Base-by-base conservation (phyloP, 2,797 vertebrate species). In the Australoheros facetus region DNA sequence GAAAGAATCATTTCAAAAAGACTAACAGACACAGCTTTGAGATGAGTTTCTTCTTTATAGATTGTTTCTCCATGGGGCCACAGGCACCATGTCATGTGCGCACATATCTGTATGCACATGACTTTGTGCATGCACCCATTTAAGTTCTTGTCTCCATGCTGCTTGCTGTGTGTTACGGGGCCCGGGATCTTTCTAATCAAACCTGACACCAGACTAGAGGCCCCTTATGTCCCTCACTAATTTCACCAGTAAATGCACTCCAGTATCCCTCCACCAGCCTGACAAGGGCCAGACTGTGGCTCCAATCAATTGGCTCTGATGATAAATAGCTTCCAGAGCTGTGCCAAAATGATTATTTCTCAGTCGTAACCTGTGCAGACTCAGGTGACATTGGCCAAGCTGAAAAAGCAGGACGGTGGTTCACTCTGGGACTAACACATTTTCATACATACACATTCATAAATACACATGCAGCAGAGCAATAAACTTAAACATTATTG, bases 251-350 rank as follows among this genome's bases (percentile, higher is more conserved):
- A 89, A 87, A 83, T 85, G 86, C 77, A 82, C 74, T 83, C 73
- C 77, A 59, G 85, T 73, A 85, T 87, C 87, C 85, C 77, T 90
- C 73, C 84, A 71, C 83, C 51, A n/a, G 69, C 69, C 86, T 90
- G 87, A 89, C 89, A 86, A 86, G 92, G 91, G 88, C 90, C 92
- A 88, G 89, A 80, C 83, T 78, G 71, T 66, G 74, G 82, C 89
- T 92, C 88, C 92, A 94, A 92, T 93, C 90, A 88, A 88, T 92
- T 85, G 81, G 54, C 75, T 56, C 91, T 94, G 93, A 94, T 89
- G 92, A 93, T 92, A 95, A 96, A 96, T 96, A 87, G 94, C 92
- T 96, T 96, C 96, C 96, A 96, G 96, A 96, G 89, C 92, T 30
- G 82, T 88, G 89, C 88, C 86, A 89, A 85, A 88, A 75, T 82